Evolutionary conservation across 2,888 invertebrate species (phyloP).

Genomic region (Encarsia formosa): DNA sequence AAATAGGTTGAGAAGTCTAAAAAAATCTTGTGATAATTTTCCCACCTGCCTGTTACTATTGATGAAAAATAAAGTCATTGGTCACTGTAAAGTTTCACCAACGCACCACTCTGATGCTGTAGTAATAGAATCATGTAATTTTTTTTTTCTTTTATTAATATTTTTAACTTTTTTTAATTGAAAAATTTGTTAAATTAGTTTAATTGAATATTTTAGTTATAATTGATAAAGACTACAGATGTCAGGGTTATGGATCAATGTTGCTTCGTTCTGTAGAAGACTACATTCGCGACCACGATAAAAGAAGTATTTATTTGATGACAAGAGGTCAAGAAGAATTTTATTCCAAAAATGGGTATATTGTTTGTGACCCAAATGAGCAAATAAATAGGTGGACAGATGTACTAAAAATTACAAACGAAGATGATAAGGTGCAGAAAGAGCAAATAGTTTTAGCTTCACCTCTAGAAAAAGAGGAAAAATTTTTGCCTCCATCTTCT

Average conservation of each 20-base stretch:
- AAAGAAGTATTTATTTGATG: conserved; percentile 65
- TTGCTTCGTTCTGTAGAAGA: conserved; percentile 72
- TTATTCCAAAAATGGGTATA: conserved; percentile 71
- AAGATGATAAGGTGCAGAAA: conserved; percentile 15
- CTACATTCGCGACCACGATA: conserved; percentile 60
- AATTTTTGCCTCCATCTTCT: too few relatives aligned
- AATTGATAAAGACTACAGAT: conserved; percentile 66
- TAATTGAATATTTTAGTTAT: conserved; percentile 57
- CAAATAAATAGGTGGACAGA: conserved; percentile 58
- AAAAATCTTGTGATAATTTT: conserved; percentile 67
- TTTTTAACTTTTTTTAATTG: neutral
- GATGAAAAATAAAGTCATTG: conserved; percentile 58
- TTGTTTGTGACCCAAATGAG: conserved; percentile 64
- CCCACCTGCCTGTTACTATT: conserved; percentile 71
- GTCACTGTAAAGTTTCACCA: conserved; percentile 74
- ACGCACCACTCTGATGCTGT: conserved; percentile 71
- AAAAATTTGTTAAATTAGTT: neutral
- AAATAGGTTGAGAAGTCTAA: conserved; percentile 63
- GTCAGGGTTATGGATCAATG: conserved; percentile 71
- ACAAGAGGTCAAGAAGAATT: conserved; percentile 73
- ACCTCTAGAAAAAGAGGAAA: too few relatives aligned
- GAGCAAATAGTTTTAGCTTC: too few relatives aligned
- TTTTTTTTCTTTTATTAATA: neutral
- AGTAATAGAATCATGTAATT: conserved; percentile 68
- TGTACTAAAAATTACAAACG: neutral